Evolutionary conservation across 2,888 invertebrate genomes (phyloP), one percentile per base, ranked within the genome.

Genomic region (Acanthosoma haemorrhoidale): DNA sequence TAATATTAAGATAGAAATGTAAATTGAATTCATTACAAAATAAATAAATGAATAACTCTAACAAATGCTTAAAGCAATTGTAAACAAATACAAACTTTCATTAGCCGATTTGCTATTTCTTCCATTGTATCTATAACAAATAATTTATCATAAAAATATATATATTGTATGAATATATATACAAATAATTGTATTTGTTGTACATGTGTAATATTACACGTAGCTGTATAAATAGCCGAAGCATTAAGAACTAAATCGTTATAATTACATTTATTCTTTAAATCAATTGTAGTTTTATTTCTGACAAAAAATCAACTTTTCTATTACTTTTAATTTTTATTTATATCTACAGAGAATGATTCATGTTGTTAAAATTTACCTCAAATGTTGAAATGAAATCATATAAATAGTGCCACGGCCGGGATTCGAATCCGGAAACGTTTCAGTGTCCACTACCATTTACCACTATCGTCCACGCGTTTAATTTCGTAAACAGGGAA

Each of bases 191-290:
- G 21, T 51, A 51, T 51, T 51, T 51, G 51, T 51, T 51, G 51
- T 51, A 51, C 51, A 51, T 51, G 51, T 51, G 51, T 51, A 51
- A 51, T 51, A 51, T 51, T 51, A 25, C 25, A n/a, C 25, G 51
- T 51, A 51, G 51, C 51, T 51, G 51, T 51, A 51, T 51, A 51
- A 51, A 51, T 51, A 51, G 51, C 21, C 25, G 51, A 51, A 25
- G 25, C 51, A 51, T 21, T 51, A 51, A 51, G 4, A 51, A 25
- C 21, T 51, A 51, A 51, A 51, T 25, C 51, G 51, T 51, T 51
- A 51, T 51, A 21, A 51, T 51, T 51, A 51, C 13, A 51, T 25
- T 51, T 51, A 51, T 51, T 51, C 51, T 51, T 51, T 51, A 51
- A 51, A 51, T 25, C 51, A 25, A 51, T 25, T 51, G 51, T 51